Evolutionary conservation across 1,140 invertebrate genomes (phyloP), one percentile per base, ranked within the genome.

Genomic region (Babylonia areolata): DNA sequence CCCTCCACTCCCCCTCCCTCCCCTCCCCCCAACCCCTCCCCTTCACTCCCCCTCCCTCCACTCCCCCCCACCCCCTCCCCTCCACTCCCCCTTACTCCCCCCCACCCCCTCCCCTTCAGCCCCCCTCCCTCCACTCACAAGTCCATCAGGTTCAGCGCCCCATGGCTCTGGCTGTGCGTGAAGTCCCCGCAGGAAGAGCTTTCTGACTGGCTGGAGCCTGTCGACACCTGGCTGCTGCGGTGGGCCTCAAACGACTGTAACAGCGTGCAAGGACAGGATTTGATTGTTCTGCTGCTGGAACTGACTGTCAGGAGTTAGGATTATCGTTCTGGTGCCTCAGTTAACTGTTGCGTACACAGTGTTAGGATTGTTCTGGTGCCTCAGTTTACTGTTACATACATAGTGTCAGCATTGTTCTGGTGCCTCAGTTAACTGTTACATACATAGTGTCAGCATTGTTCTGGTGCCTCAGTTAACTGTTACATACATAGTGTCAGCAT

Each of bases 181-280:
- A 82, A 82, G 33, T 82, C 81, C 28, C 81, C 54, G 31, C 17
- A 69, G 31, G 83, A 85, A 3, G 90, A 89, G 9, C 85, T 86
- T 42, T 92, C 92, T 15, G 90, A 91, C 42, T 90, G 89, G 82
- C 90, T 91, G 69, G 92, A 93, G 23, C 87, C 84, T 9, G 89
- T 90, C 0, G 91, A 92, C 20, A 88, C 64, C 85, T 91, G 90
- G 83, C 92, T 92, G 9, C 89, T 88, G 42, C 90, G 87, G 71
- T 88, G 88, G 20, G 37, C 58, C 37, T 82, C 81, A 82, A 83
- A 80, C 78, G 81, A 79, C 86, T 87, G 80, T 35, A 79, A 81
- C 31, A 78, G 17, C 64, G 28, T 12, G 5, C 3, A 5, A 69
- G 28, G 20, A 20, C 46, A 51, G 9, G 46, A 20, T 51, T 51